Evolutionary conservation across 2,888 invertebrate genomes (phyloP).

Genomic region (Microctonus brassicae): DNA sequence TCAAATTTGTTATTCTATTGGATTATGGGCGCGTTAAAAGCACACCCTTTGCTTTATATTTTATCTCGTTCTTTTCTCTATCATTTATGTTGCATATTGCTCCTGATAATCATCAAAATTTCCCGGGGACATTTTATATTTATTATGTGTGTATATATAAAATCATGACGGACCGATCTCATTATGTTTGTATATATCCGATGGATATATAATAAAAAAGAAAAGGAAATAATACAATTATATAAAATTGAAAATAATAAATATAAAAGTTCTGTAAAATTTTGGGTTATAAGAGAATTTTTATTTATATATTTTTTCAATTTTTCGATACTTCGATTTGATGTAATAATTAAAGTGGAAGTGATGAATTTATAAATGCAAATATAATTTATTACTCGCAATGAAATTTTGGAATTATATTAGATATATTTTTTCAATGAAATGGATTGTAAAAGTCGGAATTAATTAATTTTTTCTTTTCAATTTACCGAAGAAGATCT

Average conservation of each 20-base stretch:
- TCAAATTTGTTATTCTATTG: constrained; percentile 65
- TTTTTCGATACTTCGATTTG: not conserved
- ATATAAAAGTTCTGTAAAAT: not conserved
- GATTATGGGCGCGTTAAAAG: constrained; percentile 53
- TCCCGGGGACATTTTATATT: not conserved
- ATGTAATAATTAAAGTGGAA: not conserved
- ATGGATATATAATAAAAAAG: not conserved
- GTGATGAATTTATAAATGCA: not conserved
- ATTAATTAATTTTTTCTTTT: not conserved
- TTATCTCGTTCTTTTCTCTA: not conserved
- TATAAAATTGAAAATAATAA: not conserved
- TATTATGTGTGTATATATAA: not conserved
- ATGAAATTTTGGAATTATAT: not conserved
- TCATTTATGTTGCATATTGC: not conserved
- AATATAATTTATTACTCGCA: not conserved
- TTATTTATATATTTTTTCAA: constrained; percentile 4
- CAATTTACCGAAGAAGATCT: no score
- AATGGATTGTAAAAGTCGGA: not conserved
- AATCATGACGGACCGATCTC: constrained; percentile 19
- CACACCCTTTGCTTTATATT: not conserved
- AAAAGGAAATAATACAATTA: constrained; percentile 1
- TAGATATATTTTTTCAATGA: not conserved
- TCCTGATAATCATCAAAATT: not conserved
- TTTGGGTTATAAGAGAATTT: not conserved
- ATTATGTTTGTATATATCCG: constrained; percentile 4